Conservation (phyloP, 2,888 invertebrate genomes). For the Xestoiulus laeticollis region DNA sequence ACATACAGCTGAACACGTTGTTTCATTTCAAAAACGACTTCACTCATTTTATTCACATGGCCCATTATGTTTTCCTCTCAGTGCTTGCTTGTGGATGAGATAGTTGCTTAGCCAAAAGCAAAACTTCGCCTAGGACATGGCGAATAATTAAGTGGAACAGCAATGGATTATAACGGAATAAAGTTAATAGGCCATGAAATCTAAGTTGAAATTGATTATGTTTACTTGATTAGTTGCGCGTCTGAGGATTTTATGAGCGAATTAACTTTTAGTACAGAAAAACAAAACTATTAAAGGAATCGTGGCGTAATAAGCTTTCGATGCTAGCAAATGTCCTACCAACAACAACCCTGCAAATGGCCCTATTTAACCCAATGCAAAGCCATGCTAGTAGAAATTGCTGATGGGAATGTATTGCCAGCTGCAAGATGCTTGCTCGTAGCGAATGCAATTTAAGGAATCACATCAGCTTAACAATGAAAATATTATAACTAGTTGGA, state of each 20-base stretch:
- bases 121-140: not conserved
- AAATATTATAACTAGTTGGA: constrained; percentile 39
- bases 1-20: no score
- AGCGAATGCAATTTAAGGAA: constrained; percentile 8
- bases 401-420: not conserved
- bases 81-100: no score
- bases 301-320: constrained; percentile 18
- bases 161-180: constrained; percentile 19
- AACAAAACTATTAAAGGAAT: constrained; percentile 43
- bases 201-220: constrained; percentile 43
- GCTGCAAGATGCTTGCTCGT: constrained; percentile 18
- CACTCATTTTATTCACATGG: no score
- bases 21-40: no score
- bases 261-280: constrained; percentile 25
- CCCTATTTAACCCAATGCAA: constrained; percentile 25
- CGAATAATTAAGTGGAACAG: constrained; percentile 36
- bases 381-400: not conserved
- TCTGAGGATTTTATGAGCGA: constrained; percentile 33
- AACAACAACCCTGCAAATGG: constrained; percentile 41
- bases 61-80: no score
- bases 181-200: constrained; percentile 38
- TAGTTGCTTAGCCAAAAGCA: no score
- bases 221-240: constrained; percentile 43
- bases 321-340: not conserved
- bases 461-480: constrained; percentile 31